Percentiles rank a stretch among this genome's conserved stretches.
phyloP scores from a whole-genome alignment of 2,113 vertebrate species.

The Tyrannus savana region DNA sequence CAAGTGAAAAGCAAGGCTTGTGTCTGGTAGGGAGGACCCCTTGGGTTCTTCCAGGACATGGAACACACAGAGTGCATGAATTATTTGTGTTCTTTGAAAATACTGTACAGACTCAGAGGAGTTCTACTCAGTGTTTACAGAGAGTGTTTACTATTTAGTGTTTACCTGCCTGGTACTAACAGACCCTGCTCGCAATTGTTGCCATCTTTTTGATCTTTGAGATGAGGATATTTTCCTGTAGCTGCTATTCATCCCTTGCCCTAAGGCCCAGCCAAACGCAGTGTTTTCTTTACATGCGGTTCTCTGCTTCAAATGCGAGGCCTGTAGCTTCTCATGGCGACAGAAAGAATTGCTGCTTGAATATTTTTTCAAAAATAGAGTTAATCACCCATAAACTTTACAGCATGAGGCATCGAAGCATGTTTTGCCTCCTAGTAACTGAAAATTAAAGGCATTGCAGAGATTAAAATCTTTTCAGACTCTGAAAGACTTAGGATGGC shows the following conservation, averaged over 20 bases:
- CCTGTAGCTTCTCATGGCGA: neutral
- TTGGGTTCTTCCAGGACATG: neutral
- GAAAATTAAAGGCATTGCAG: neutral
- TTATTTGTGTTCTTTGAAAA: neutral
- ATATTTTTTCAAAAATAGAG: neutral
- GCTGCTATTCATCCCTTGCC: neutral
- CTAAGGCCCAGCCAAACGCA: fast-evolving
- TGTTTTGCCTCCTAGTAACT: neutral
- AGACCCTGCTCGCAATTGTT: fast-evolving
- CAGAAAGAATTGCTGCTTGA: neutral
- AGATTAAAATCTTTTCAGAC: neutral
- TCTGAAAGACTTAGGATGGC: neutral
- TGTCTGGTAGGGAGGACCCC: neutral
- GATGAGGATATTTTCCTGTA: neutral
- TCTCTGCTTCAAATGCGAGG: neutral
- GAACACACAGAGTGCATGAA: neutral
- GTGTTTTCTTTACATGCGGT: fast-evolving
- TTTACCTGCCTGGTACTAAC: neutral
- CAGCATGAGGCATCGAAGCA: fast-evolving
- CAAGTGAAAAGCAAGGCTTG: neutral
- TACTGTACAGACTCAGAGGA: neutral
- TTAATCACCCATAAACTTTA: neutral
- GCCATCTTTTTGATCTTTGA: neutral
- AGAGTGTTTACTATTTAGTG: neutral
- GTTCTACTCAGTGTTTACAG: neutral